Evolutionary conservation across 2,797 vertebrate species (phyloP), one percentile per base, ranked within the genome.

Genomic region (Helostoma temminkii): DNA sequence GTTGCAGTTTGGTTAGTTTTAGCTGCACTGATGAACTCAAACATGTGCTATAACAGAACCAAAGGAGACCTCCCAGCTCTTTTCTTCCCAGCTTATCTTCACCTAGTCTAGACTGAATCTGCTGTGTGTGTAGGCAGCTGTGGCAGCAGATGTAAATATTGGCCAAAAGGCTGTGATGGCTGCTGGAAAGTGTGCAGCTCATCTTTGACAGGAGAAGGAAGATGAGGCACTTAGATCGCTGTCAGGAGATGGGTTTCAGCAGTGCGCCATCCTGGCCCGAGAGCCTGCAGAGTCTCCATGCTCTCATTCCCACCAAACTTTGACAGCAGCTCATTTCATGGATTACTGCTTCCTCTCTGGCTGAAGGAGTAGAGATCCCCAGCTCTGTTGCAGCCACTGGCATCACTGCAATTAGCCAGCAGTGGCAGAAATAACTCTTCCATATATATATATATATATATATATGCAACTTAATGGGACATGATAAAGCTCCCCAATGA

Each of bases 311-410:
- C 34, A 19, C 37, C 64, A 9, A 54, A 61, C 37, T 75, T 22
- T 65, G 58, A 76, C 76, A 73, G 71, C 69, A 68, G 65, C 66
- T 78, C 48, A 66, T 82, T 75, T 81, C 67, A 82, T 72, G 70
- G 74, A 41, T 78, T 42, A 41, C 54, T 65, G 66, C 73, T 43
- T 18, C 28, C 63, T 61, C 70, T 58, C 14, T 7, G n/a, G 43
- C 58, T 73, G 49, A 49, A 49, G 42, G 36, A 22, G 53, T 25
- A 19, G 30, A 58, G 43, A 71, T 56, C 41, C 50, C 55, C 18
- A 30, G 56, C 66, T 74, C 36, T 24, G 32, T 56, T 66, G 25
- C 59, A 71, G 30, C 50, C 39, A 4, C 39, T 22, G 49, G 48
- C 58, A 47, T 56, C 50, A 22, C 54, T 30, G 48, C 45, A 58